phyloP scores from a whole-genome alignment of 2,797 vertebrate genomes.

The Morelia viridis region DNA sequence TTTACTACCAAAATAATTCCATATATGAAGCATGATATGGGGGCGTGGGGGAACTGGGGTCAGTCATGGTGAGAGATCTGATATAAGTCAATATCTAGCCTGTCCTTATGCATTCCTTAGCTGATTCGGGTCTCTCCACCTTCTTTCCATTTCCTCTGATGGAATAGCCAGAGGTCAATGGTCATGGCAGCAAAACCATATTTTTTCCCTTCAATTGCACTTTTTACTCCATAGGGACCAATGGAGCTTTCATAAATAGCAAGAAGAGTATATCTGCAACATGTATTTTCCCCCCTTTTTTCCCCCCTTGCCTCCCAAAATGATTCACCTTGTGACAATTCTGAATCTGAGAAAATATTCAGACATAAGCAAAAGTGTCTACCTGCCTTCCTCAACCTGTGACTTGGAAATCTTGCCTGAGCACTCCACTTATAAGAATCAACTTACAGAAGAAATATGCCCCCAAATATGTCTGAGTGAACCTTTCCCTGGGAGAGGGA shows the following conservation, averaged over 20 bases:
- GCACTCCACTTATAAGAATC: not conserved
- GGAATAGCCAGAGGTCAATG: not conserved
- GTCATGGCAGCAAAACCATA: not conserved
- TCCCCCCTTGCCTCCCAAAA: not conserved
- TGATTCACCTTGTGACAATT: not conserved
- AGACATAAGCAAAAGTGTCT: not conserved
- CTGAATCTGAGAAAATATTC: not conserved
- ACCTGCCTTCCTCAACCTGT: not conserved
- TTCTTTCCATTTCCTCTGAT: not conserved
- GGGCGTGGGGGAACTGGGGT: too few species aligned
- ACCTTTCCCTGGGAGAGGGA: not conserved
- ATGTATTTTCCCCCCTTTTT: not conserved
- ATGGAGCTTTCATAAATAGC: not conserved
- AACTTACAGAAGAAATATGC: not conserved
- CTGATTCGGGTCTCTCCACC: not conserved
- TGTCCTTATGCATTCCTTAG: not conserved
- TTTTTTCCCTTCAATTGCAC: not conserved
- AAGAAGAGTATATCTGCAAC: not conserved
- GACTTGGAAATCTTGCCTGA: not conserved
- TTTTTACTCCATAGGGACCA: not conserved
- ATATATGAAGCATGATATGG: not conserved
- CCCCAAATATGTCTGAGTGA: not conserved
- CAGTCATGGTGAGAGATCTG: not conserved
- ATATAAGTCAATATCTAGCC: not conserved
- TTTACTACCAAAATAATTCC: too few species aligned